A percentile compares a stretch with the other conserved stretches of the same genome.
Conservation (phyloP, 2,797 vertebrate species). For the Hydrolagus colliei region DNA sequence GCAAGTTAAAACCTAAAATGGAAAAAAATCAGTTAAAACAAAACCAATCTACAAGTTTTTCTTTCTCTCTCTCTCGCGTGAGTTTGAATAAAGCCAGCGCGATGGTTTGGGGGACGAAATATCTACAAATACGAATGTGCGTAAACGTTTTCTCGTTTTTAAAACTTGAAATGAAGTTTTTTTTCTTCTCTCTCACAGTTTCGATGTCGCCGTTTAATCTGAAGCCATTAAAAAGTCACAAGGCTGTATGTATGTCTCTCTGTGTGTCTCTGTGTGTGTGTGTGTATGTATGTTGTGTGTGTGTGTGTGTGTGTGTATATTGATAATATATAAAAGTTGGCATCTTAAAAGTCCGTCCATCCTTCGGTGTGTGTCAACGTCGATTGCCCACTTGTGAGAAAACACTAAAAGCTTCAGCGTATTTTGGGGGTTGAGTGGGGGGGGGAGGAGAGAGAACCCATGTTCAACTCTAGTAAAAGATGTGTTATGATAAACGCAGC, state of each 20-base stretch:
- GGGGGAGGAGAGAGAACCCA: too few relatives aligned
- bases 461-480: not conserved
- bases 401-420: conserved; percentile 11
- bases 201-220: not conserved
- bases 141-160: not conserved
- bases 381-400: conserved; percentile 19
- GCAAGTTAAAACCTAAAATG: conserved; percentile 53
- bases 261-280: not conserved
- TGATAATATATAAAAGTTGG: not conserved
- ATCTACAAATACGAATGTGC: conserved; percentile 12
- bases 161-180: not conserved
- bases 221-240: conserved; percentile 21
- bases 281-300: not conserved
- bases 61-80: too few relatives aligned
- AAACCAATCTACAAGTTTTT: conserved; percentile 52
- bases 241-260: not conserved
- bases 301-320: not conserved
- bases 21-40: conserved; percentile 39
- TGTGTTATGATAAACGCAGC: not conserved
- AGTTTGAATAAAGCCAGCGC: conserved; percentile 60
- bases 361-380: not conserved
- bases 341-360: conserved; percentile 18
- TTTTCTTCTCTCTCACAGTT: not conserved
- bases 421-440: too few relatives aligned
- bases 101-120: conserved; percentile 36